phyloP scores from a whole-genome alignment of 2,797 vertebrate species.

The Clamator glandarius region DNA sequence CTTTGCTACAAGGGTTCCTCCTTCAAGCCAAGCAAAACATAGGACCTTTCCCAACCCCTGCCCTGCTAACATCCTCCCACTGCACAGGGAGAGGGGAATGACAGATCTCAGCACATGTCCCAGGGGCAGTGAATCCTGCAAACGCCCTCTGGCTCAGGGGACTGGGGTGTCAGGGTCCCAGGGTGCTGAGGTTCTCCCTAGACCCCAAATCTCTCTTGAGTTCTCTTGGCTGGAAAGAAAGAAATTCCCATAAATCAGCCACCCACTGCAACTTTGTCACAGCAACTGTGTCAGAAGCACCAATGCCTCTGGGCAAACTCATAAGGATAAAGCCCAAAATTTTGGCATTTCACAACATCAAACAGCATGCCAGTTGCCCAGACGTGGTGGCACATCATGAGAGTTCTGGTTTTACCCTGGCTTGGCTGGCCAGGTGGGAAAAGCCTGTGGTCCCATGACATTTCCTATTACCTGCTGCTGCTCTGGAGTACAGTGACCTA shows the following conservation, averaged over 20 bases:
- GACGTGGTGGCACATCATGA: neutral
- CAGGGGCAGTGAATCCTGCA: neutral
- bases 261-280: neutral
- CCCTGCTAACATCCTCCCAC: fast-evolving
- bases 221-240: neutral
- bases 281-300: neutral
- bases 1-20: neutral
- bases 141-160: neutral
- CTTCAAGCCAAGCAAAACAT: neutral
- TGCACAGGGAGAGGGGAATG: neutral
- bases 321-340: neutral
- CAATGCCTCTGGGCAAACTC: neutral
- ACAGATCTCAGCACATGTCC: neutral
- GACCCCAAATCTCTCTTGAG: neutral
- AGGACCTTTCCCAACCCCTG: neutral
- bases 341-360: neutral
- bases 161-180: fast-evolving
- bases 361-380: neutral
- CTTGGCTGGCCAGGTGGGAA: neutral
- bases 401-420: neutral
- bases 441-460: fast-evolving
- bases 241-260: neutral
- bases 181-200: neutral
- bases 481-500: neutral
- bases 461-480: neutral